Percentiles rank a stretch among this genome's conserved stretches.
Conservation (phyloP, 2,797 vertebrate genomes). For the Glyptemys insculpta region DNA sequence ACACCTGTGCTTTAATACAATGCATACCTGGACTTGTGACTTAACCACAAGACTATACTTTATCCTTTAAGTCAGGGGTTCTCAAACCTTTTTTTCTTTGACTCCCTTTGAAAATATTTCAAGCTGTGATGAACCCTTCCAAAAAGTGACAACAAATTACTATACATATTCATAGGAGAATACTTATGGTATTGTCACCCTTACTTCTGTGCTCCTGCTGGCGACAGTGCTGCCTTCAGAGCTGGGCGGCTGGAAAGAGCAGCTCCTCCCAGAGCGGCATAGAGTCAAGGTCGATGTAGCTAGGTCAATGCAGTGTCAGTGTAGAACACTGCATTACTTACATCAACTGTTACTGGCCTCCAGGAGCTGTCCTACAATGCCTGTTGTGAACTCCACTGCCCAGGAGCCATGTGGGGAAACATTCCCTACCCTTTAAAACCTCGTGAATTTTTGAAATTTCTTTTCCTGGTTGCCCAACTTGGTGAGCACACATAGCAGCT, state of each 20-base stretch:
- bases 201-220: too few relatives aligned
- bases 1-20: accelerated
- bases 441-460: neutral
- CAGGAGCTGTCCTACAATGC: neutral
- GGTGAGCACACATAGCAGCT: neutral
- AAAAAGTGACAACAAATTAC: too few relatives aligned
- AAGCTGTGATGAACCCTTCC: too few relatives aligned
- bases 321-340: neutral
- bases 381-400: neutral
- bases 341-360: neutral
- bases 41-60: accelerated
- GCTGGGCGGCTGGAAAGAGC: too few relatives aligned
- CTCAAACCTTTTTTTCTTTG: neutral
- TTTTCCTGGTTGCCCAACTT: neutral
- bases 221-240: too few relatives aligned
- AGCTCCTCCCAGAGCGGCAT: too few relatives aligned
- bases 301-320: neutral
- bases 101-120: too few relatives aligned
- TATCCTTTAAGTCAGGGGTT: neutral
- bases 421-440: neutral
- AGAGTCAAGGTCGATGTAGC: neutral
- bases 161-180: too few relatives aligned
- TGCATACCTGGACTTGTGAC: accelerated
- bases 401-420: neutral
- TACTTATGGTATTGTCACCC: too few relatives aligned